Base-by-base conservation (phyloP, 2,888 invertebrate genomes). In the Drosophila cognata region DNA sequence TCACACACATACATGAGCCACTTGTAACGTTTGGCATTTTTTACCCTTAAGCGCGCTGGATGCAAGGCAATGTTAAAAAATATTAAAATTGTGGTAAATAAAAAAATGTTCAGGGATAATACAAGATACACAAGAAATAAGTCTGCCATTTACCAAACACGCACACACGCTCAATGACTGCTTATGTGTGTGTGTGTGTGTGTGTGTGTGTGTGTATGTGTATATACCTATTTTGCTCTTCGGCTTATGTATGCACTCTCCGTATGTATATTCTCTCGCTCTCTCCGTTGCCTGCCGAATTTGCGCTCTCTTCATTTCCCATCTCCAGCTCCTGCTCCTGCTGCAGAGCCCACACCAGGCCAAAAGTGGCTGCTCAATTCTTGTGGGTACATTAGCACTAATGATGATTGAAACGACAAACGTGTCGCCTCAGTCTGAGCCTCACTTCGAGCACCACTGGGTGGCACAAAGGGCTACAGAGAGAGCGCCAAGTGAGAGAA, bases 321-420 rank as follows among this genome's bases (percentile, higher is more conserved):
- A 46, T 46, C 16, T 46, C 16, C 46, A 16, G 21, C 25, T 16
- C 16, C 36, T 3, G 36, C 36, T 36, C 48, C 53, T 36, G 29
- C 56, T 43, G 38, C 46, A 50, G 53, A 66, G 61, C 76, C 65
- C 63, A 65, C 46, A 52, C 65, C 74, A 64, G 55, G 71, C 71
- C 72, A 74, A 82, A 78, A 80, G 78, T 74, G 73, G 79, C 80
- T 85, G 85, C 92, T 89, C 92, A 92, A 92, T 92, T 92, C 92
- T 92, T 93, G 93, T 92, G 93, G 93, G 93, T 93, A 93, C 93
- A 93, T 93, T 93, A 93, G 92, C 90, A 79, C 92, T 93, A 93
- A 93, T 93, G 93, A 93, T 93, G 93, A 93, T 93, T 93, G 93
- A 93, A 93, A 93, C 92, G 93, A 77, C 76, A 87, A 88, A 87